These are phyloP conservation scores for Drosophila fungiperda DNA, from an alignment of 2,888 invertebrate genomes.

Conservation along the genomic window DNA sequence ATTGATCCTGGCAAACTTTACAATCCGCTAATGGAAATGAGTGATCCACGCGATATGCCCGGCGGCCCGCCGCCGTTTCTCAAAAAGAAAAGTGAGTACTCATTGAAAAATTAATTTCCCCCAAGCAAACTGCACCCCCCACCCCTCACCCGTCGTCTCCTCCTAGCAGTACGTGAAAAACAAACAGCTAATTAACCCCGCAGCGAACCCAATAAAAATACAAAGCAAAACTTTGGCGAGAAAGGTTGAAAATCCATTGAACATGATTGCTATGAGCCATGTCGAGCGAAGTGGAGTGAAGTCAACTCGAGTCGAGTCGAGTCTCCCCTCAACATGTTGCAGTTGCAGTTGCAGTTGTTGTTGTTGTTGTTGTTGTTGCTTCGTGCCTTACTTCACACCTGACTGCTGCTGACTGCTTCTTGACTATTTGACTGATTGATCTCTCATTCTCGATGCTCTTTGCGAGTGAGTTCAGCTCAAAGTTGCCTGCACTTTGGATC, in stretches of 20 bases:
- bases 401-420: conserved; percentile 30
- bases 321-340: conserved; percentile 14
- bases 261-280: conserved; percentile 74
- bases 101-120: conserved; percentile 14
- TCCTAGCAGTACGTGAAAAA: conserved; percentile 35
- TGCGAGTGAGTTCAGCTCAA: conserved; percentile 33
- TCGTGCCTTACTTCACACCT: conserved; percentile 76
- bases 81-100: conserved; percentile 92
- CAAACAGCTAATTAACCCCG: conserved; percentile 82
- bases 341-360: not conserved
- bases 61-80: conserved; percentile 89
- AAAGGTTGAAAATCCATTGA: conserved; percentile 66
- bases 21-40: conserved; percentile 90
- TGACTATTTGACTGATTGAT: conserved; percentile 67
- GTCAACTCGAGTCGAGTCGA: conserved; percentile 52
- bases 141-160: not conserved
- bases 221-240: conserved; percentile 16
- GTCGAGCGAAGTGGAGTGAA: not conserved
- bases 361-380: conserved; percentile 12
- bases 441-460: conserved; percentile 45
- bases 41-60: conserved; percentile 89
- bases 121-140: not conserved
- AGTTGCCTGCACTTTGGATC: conserved; percentile 62
- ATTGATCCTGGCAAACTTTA: conserved; percentile 90
- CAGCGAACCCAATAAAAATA: conserved; percentile 39